Evolutionary conservation across 35 echinoderm and acorn worm genomes (phyloP).

Genomic region (Apostichopus parvimensis): DNA sequence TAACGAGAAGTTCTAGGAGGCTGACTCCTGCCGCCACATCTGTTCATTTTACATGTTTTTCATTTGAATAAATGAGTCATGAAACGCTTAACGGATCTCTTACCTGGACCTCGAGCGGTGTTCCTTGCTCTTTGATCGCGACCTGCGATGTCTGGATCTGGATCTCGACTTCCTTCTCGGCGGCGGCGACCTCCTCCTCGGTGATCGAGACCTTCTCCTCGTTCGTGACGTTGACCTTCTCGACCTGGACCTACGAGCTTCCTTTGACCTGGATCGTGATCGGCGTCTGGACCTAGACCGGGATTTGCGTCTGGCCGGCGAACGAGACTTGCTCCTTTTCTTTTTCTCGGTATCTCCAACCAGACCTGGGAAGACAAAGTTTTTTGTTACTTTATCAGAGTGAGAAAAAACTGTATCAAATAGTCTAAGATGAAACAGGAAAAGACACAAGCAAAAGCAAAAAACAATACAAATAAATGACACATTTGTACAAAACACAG

Average conservation of each 20-base stretch:
- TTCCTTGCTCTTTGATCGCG: constrained; percentile 78
- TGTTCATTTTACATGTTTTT: no score
- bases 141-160: constrained; percentile 60
- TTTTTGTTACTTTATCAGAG: not conserved
- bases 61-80: no score
- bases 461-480: no score
- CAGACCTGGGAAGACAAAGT: not conserved
- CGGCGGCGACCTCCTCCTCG: constrained; percentile 64
- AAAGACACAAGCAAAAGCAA: no score
- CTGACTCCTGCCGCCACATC: no score
- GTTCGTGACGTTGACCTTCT: constrained; percentile 56
- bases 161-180: constrained; percentile 49
- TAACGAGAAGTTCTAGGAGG: no score
- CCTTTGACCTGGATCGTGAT: constrained; percentile 57
- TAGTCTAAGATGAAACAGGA: no score
- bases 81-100: no score
- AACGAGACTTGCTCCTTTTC: constrained; percentile 70
- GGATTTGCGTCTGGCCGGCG: constrained; percentile 60
- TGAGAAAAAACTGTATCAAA: no score
- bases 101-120: constrained; percentile 74
- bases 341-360: constrained; percentile 53
- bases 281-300: constrained; percentile 72
- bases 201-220: constrained; percentile 52
- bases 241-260: constrained; percentile 39
- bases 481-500: no score